These are phyloP conservation scores for Characodon lateralis DNA, from an alignment of 2,797 vertebrate species.

Conservation along the genomic window DNA sequence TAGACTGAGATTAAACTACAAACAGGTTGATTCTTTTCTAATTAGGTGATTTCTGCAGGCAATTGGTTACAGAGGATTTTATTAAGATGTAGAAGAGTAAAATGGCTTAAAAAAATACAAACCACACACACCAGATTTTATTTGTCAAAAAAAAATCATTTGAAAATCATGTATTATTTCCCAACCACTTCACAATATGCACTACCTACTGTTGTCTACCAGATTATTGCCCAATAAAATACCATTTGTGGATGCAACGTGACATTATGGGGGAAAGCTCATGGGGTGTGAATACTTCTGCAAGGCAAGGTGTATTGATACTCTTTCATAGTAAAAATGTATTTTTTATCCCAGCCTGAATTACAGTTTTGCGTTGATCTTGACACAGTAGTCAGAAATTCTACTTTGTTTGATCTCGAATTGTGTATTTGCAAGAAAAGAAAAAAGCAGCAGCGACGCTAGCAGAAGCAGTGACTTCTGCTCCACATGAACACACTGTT, in stretches of 20 bases:
- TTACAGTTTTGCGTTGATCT: neutral
- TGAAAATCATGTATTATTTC: too few relatives aligned
- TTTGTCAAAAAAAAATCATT: too few relatives aligned
- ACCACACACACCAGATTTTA: too few relatives aligned
- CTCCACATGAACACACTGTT: neutral
- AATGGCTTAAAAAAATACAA: too few relatives aligned
- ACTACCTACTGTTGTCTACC: too few relatives aligned
- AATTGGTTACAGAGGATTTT: too few relatives aligned
- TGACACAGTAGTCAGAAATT: neutral
- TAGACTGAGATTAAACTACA: neutral
- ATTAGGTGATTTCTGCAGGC: neutral
- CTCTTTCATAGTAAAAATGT: neutral
- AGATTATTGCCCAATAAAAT: neutral
- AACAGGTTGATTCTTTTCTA: neutral
- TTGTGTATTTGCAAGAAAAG: neutral
- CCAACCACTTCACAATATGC: too few relatives aligned
- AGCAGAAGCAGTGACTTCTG: neutral
- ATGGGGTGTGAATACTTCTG: neutral
- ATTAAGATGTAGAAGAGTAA: too few relatives aligned
- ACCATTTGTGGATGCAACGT: neutral
- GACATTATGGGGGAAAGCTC: neutral
- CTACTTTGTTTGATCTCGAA: neutral
- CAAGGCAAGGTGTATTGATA: neutral
- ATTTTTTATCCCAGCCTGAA: neutral
- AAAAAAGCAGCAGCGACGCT: neutral